phyloP scores from a whole-genome alignment of 2,797 vertebrate species.

The Melanotaenia boesemani region DNA sequence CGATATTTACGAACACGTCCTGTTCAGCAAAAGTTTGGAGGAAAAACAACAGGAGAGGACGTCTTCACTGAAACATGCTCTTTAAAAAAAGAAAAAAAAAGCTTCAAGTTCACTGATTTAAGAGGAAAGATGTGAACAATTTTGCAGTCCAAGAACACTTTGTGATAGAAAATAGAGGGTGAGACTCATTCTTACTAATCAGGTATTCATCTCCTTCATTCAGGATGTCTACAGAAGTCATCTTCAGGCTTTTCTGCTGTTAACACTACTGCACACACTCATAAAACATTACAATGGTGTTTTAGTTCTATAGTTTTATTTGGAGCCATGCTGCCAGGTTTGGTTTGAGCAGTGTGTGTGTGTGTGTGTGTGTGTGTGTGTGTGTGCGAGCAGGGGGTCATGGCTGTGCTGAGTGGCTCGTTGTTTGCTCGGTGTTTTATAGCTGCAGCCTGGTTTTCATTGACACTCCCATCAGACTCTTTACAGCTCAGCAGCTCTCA shows the following conservation, averaged over 20 bases:
- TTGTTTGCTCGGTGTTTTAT: constrained; percentile 77
- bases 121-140: too few species aligned
- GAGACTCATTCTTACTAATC: too few species aligned
- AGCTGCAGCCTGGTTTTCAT: constrained; percentile 78
- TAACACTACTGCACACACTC: neutral
- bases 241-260: neutral
- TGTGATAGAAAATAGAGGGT: too few species aligned
- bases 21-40: too few species aligned
- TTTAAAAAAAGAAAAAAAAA: too few species aligned
- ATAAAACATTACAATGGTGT: constrained; percentile 56
- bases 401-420: constrained; percentile 62
- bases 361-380: neutral
- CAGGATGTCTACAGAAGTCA: constrained; percentile 14
- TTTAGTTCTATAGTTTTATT: constrained; percentile 59
- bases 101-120: too few species aligned
- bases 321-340: constrained; percentile 9
- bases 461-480: constrained; percentile 77
- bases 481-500: constrained; percentile 62
- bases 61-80: too few species aligned
- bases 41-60: too few species aligned
- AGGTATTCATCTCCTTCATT: too few species aligned
- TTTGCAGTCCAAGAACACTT: too few species aligned
- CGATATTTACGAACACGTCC: too few species aligned
- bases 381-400: constrained; percentile 47
- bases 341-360: neutral